Evolutionary conservation across 2,797 vertebrate genomes (phyloP).

Genomic region (Eidolon dupreanum): DNA sequence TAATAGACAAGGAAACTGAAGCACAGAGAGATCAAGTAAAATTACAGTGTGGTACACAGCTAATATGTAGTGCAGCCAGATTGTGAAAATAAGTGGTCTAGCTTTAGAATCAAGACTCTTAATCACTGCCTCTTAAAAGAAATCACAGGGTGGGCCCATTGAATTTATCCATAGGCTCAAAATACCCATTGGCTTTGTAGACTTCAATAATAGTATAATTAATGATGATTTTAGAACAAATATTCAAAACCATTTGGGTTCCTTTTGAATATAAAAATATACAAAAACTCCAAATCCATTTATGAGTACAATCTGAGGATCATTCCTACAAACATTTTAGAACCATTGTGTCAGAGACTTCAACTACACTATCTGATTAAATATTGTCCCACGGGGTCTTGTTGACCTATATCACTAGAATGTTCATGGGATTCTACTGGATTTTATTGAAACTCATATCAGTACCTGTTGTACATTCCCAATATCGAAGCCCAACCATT

Average conservation of each 20-base stretch:
- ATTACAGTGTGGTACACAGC: neutral
- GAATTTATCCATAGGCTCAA: constrained; percentile 17
- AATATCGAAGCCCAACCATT: neutral
- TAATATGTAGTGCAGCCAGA: neutral
- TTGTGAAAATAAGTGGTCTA: neutral
- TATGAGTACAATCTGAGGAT: neutral
- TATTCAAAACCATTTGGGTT: neutral
- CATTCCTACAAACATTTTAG: neutral
- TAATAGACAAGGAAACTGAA: constrained; percentile 13
- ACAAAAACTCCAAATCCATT: neutral
- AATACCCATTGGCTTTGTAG: neutral
- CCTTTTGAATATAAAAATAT: neutral
- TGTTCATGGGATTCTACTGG: neutral
- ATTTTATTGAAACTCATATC: neutral
- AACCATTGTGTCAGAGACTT: neutral
- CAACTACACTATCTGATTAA: neutral
- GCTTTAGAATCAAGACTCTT: neutral
- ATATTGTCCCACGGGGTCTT: neutral
- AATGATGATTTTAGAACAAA: neutral
- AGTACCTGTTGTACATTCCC: neutral
- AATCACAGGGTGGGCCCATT: neutral
- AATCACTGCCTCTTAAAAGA: neutral
- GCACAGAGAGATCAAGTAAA: neutral
- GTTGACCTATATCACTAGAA: neutral
- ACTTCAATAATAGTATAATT: neutral